Conservation (phyloP, 2,888 invertebrate genomes). For the Cantharis nigra region DNA sequence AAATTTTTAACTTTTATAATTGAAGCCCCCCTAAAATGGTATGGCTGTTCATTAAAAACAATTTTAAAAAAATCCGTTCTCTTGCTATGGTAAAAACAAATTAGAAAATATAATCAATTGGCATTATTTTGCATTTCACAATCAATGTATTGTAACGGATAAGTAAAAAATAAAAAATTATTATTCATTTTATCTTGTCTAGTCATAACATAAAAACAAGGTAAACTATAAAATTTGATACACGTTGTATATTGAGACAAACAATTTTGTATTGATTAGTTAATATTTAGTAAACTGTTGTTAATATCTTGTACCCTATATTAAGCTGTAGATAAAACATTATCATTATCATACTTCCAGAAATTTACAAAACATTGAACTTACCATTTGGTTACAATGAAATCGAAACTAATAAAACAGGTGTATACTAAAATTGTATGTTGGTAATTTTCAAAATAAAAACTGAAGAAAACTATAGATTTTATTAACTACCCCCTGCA, state of each 20-base stretch:
- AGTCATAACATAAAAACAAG: background rate
- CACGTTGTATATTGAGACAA: background rate
- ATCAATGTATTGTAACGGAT: background rate
- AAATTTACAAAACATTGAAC: background rate
- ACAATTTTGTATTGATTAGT: background rate
- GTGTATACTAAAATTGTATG: background rate
- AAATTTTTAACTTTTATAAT: no score
- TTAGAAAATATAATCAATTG: no score
- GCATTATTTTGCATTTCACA: no score
- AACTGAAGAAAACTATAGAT: no score
- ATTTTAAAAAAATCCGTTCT: no score
- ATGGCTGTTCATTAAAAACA: no score
- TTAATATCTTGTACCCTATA: background rate
- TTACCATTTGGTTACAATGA: background rate
- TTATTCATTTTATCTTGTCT: background rate
- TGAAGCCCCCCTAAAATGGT: no score
- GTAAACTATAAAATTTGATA: background rate
- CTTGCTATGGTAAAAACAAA: no score
- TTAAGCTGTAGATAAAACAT: background rate
- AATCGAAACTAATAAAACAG: background rate
- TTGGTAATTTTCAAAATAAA: no score
- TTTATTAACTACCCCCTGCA: background rate
- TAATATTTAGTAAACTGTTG: background rate
- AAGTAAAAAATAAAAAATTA: background rate
- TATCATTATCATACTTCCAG: background rate